phyloP scores from a whole-genome alignment of 2,888 invertebrate species.

The Urechis unicinctus region DNA sequence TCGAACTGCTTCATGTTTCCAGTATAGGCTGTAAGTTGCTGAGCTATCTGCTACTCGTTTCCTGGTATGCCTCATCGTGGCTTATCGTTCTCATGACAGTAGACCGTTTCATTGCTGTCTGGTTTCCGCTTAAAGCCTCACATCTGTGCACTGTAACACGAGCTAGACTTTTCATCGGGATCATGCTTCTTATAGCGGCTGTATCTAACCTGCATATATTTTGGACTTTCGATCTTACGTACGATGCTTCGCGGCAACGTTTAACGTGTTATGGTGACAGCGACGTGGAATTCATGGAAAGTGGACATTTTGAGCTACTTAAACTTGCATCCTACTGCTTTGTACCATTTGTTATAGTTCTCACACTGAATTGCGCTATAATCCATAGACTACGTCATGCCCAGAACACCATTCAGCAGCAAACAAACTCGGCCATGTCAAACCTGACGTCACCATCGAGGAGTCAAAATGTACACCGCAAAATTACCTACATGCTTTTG shows the following conservation, averaged over 20 bases:
- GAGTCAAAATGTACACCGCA: constrained; percentile 1
- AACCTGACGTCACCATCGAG: no score
- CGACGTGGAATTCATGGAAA: constrained; percentile 22
- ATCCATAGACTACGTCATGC: constrained; percentile 17
- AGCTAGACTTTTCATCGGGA: constrained; percentile 2
- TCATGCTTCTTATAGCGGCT: not conserved
- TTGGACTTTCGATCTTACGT: not conserved
- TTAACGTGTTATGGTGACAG: constrained; percentile 30
- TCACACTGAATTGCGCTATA: constrained; percentile 34
- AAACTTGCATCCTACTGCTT: constrained; percentile 35
- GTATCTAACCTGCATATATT: constrained; percentile 7
- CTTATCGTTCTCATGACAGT: constrained; percentile 9
- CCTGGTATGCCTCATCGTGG: constrained; percentile 13
- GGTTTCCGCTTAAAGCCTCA: constrained; percentile 10
- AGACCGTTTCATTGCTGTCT: constrained; percentile 10
- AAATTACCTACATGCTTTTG: constrained; percentile 18
- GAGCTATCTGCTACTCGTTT: constrained; percentile 32
- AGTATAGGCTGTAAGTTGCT: constrained; percentile 33
- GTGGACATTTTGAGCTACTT: constrained; percentile 31
- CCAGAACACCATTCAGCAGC: no score
- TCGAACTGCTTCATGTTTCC: constrained; percentile 35
- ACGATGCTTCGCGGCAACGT: no score
- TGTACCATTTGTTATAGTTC: constrained; percentile 31
- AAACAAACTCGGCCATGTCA: no score
- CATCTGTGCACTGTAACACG: constrained; percentile 6